Base-by-base conservation (phyloP, 2,797 vertebrate genomes). In the Phrynocephalus guinanensis region DNA sequence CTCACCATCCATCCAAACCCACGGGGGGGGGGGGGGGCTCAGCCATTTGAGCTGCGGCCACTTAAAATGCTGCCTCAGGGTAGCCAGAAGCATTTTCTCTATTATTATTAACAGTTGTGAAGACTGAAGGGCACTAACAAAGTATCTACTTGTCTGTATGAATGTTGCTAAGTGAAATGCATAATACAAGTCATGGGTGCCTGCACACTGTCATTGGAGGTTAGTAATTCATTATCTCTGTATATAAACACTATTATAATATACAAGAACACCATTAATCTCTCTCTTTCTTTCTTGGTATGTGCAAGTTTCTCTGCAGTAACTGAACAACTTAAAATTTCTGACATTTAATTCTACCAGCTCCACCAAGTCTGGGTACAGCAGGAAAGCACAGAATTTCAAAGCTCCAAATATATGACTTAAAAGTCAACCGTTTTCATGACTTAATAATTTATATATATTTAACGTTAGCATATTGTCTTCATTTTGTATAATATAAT, bases 151-250 rank as follows among this genome's bases (percentile, higher is more conserved):
- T 79, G 1, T 60, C 2, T 48, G 76, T 89, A 68, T 48, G 11
- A 60, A 38, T 79, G 83, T 79, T 84, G 87, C 80, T 83, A 38
- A 66, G 72, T 8, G 75, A 92, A 76, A 89, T 72, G 13, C 0
- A 60, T 63, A 85, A 0, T 9, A 71, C 77, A 80, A 88, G 79
- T 83, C 86, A 76, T 15, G 75, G 85, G 22, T 73, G 91, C 82
- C 91, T 94, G 89, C 80, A 87, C 86, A 52, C 63, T 77, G 72
- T 91, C 87, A 73, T 76, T 38, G 26, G 70, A 83, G 56, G 82
- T 0, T 84, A 76, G 60, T 60, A 89, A 78, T 85, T 86, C 52
- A 1, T 92, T 73, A 89, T 56, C 13, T 82, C 73, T 24, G n/a
- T 0, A 0, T 50, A 63, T 82, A 91, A 92, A 88, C 72, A 78